Evolutionary conservation across 2,113 vertebrate genomes (phyloP).

Genomic region (Sander vitreus): DNA sequence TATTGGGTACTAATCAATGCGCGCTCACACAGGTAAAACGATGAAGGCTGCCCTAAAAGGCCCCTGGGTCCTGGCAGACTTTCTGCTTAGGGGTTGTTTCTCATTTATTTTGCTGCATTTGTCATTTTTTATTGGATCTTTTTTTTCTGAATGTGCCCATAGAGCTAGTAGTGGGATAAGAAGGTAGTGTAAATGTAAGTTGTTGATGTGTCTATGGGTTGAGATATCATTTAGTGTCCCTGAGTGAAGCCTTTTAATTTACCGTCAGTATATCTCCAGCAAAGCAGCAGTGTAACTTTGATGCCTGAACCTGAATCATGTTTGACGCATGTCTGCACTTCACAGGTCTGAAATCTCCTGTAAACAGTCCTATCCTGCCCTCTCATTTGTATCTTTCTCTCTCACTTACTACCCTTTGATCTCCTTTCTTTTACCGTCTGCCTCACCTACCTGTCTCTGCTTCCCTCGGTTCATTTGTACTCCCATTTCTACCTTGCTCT

Average conservation of each 20-base stretch:
- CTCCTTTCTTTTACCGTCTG: slow-evolving; percentile 14
- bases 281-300: slow-evolving; percentile 4
- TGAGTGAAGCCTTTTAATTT: slow-evolving; percentile 24
- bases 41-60: slow-evolving; percentile 53
- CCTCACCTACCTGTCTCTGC: slow-evolving; percentile 22
- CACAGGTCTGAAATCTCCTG: slow-evolving; percentile 32
- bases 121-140: slow-evolving; percentile 47
- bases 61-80: slow-evolving; percentile 28
- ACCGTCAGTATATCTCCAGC: slow-evolving; percentile 1
- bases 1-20: slow-evolving; percentile 52
- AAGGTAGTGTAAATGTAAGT: slow-evolving; percentile 5
- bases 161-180: not conserved
- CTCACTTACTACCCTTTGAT: slow-evolving; percentile 22
- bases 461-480: slow-evolving; percentile 30
- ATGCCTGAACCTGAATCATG: slow-evolving; percentile 7
- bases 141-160: slow-evolving; percentile 37
- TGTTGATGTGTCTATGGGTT: slow-evolving; percentile 1
- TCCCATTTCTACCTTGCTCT: slow-evolving; percentile 46
- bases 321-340: slow-evolving; percentile 36
- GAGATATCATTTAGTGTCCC: slow-evolving; percentile 10
- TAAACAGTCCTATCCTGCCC: slow-evolving; percentile 36
- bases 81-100: slow-evolving; percentile 21
- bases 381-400: slow-evolving; percentile 18
- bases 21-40: slow-evolving; percentile 41
- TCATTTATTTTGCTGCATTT: slow-evolving; percentile 44